A percentile compares a stretch with the other conserved stretches of the same genome.
These are phyloP conservation scores for Agelas oroides DNA, from an alignment of 37 sponge, comb jelly and placozoan species.

Conservation along the genomic window DNA sequence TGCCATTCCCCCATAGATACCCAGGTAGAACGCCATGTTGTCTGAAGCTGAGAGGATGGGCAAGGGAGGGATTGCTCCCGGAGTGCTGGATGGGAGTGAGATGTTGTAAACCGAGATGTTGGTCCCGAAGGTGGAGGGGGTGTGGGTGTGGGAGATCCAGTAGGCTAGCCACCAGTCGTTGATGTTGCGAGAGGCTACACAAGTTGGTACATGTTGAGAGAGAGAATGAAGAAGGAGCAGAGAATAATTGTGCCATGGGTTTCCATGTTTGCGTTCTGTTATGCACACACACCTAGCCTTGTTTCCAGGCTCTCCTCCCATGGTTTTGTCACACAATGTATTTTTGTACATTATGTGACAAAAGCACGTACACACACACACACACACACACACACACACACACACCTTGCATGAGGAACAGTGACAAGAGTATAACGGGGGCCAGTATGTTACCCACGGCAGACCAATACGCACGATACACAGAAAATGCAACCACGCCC, in stretches of 20 bases:
- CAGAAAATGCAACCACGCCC: conserved; percentile 80
- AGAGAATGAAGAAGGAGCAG: too few relatives aligned
- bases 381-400: not conserved
- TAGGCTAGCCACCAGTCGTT: conserved; percentile 92
- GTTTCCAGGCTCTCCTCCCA: too few relatives aligned
- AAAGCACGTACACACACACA: not conserved
- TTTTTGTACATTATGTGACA: too few relatives aligned
- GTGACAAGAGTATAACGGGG: conserved; percentile 65
- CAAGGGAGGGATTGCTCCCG: not conserved
- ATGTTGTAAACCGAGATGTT: conserved; percentile 2
- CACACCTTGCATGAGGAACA: conserved; percentile 94
- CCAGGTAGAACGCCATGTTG: conserved; percentile 80
- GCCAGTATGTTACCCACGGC: conserved; percentile 88
- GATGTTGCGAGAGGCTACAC: conserved; percentile 78
- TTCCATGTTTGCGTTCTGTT: too few relatives aligned
- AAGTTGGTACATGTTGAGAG: not conserved
- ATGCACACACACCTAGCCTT: too few relatives aligned
- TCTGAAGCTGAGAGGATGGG: conserved; percentile 5
- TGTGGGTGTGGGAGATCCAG: conserved; percentile 77
- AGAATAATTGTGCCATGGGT: too few relatives aligned
- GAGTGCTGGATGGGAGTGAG: not conserved
- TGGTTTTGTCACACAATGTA: too few relatives aligned
- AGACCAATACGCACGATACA: conserved; percentile 91
- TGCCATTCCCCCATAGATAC: conserved; percentile 89
- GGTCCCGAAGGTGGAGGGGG: conserved; percentile 11